Evolutionary conservation across 2,113 vertebrate genomes (phyloP).

Genomic region (Montifringilla adamsi): DNA sequence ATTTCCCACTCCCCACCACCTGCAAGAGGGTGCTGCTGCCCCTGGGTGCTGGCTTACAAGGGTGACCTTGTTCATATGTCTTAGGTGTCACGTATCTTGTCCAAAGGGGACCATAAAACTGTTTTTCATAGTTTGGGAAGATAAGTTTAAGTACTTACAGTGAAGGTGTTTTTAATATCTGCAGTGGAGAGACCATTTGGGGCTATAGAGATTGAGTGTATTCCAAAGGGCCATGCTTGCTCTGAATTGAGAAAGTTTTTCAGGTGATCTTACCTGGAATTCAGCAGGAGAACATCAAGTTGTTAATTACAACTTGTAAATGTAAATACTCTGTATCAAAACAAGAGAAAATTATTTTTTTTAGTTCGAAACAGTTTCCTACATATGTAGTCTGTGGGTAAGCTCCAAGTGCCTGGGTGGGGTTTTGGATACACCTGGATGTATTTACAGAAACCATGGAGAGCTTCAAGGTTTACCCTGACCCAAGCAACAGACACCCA

Average conservation of each 20-base stretch:
- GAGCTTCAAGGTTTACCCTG: neutral
- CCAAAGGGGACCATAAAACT: neutral
- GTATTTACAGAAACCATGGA: neutral
- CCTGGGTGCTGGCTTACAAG: neutral
- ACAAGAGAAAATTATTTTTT: neutral
- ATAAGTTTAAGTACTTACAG: neutral
- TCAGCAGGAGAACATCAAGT: neutral
- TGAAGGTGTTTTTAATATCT: neutral
- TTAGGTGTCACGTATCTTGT: neutral
- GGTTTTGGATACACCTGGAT: neutral
- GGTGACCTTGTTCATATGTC: neutral
- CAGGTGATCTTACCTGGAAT: neutral
- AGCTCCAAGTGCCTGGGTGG: neutral
- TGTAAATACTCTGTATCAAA: neutral
- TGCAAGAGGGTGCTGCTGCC: neutral
- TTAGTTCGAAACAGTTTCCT: neutral
- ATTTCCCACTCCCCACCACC: neutral
- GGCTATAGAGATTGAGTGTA: neutral
- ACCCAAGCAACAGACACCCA: neutral
- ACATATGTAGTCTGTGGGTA: neutral
- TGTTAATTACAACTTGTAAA: neutral
- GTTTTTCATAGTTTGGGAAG: neutral
- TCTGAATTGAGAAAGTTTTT: neutral
- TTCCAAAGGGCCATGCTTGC: neutral
- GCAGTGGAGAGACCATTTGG: fast-evolving